Evolutionary conservation across 2,113 vertebrate species (phyloP).

Genomic region (Pterocles burchelli): DNA sequence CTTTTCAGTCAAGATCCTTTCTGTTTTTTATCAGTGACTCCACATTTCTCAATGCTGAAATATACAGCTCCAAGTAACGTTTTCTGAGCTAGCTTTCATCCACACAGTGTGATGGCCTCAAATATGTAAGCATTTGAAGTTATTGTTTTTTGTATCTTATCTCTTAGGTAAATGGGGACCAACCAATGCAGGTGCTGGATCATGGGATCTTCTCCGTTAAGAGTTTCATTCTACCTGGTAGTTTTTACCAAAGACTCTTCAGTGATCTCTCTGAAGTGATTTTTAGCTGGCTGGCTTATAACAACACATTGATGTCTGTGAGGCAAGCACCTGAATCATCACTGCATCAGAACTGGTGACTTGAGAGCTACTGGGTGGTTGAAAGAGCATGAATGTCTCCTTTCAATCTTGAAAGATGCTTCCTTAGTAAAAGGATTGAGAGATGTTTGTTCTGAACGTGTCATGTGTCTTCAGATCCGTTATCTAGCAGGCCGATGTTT

Average conservation of each 20-base stretch:
- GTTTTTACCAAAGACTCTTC: neutral
- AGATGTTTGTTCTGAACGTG: neutral
- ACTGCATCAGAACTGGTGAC: neutral
- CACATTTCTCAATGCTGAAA: neutral
- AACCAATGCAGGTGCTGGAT: neutral
- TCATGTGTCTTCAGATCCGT: neutral
- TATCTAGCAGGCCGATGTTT: neutral
- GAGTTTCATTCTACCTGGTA: neutral
- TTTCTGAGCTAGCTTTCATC: neutral
- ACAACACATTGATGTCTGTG: no score
- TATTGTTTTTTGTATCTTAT: neutral
- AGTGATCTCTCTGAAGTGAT: neutral
- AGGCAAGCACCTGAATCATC: no score
- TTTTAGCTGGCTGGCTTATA: neutral
- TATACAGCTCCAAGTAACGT: neutral
- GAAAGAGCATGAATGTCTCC: neutral
- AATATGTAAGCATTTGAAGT: neutral
- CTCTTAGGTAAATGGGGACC: neutral
- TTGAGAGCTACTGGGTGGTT: neutral
- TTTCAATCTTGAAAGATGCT: neutral
- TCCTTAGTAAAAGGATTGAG: neutral
- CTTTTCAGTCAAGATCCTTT: neutral
- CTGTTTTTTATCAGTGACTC: neutral
- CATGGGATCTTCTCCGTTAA: neutral
- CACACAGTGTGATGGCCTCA: fast-evolving